phyloP scores from a whole-genome alignment of 2,113 vertebrate species.

The Cryptoleucopteryx plumbea region DNA sequence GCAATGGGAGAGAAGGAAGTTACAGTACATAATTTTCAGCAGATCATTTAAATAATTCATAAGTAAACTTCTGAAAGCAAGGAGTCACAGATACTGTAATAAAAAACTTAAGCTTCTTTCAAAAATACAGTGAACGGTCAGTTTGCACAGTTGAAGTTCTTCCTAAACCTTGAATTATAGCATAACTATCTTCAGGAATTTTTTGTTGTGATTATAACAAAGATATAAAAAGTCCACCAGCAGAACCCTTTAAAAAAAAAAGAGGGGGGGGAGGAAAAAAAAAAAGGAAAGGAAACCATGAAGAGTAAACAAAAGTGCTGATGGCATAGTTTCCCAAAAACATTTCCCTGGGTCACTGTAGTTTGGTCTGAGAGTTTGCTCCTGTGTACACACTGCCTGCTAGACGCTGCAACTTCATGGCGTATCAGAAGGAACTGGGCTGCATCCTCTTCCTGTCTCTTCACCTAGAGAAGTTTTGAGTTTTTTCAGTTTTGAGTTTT shows the following conservation, averaged over 20 bases:
- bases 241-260: neutral
- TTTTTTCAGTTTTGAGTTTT: neutral
- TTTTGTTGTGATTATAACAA: neutral
- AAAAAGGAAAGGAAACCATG: slow-evolving; percentile 72
- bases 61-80: neutral
- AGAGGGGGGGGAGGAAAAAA: rapidly evolving
- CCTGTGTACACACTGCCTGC: slow-evolving; percentile 70
- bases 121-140: neutral
- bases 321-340: slow-evolving; percentile 75
- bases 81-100: neutral
- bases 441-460: slow-evolving; percentile 87
- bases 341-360: slow-evolving; percentile 72
- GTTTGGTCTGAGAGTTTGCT: slow-evolving; percentile 72
- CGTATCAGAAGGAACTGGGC: slow-evolving; percentile 86
- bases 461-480: slow-evolving; percentile 54
- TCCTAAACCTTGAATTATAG: neutral
- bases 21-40: neutral
- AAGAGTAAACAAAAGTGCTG: slow-evolving; percentile 80
- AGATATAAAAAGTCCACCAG: neutral
- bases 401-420: slow-evolving; percentile 67
- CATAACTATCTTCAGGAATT: neutral
- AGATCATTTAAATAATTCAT: neutral
- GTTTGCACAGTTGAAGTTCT: neutral
- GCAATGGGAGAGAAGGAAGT: neutral
- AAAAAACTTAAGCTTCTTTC: neutral